Evolutionary conservation across 1,140 invertebrate genomes (phyloP), one percentile per base, ranked within the genome.

Genomic region (Nasonia vitripennis): DNA sequence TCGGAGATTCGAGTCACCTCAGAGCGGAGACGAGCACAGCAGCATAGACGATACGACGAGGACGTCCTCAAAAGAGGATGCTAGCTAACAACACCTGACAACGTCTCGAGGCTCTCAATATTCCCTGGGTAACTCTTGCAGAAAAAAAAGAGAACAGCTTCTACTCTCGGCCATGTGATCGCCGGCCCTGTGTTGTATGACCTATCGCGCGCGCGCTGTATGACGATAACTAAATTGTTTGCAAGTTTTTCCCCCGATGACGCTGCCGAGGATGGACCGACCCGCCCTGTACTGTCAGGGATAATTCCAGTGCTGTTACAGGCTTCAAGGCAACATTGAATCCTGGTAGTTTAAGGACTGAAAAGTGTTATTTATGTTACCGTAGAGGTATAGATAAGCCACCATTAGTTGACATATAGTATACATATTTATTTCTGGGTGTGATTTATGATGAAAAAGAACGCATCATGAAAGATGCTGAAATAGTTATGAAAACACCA

Each of bases 381-480:
- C 95, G 96, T 88, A 94, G 99, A 87, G 98, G 99, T 31, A 95
- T 97, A 87, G 98, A 99, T 91, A 98, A 98, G 92, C 98, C 99
- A 41, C 98, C 99, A 23, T 95, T 99, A 80, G 98, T 99, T 71
- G 99, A 99, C 94, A 27, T n/a, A n/a, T n/a, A n/a, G n/a, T n/a
- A n/a, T n/a, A n/a, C n/a, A n/a, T n/a, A n/a, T n/a, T 27, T 83
- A 87, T 88, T 87, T 85, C 92, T 94, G 98, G 97, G 96, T 87
- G 97, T 98, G 23, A 96, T 98, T 93, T 98, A 98, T 91, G 98
- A 98, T 89, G 97, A 97, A 0, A 97, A 97, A 90, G 98, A 99
- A 91, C 95, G 96, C 74, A 95, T 99, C 83, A 98, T 99, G 96
- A 94, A 96, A 3, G 98, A 99, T 93, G 98, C 98, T 55, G 96